Evolutionary conservation across 2,113 vertebrate genomes (phyloP), one percentile per base, ranked within the genome.

Genomic region (Gavialis gangeticus): DNA sequence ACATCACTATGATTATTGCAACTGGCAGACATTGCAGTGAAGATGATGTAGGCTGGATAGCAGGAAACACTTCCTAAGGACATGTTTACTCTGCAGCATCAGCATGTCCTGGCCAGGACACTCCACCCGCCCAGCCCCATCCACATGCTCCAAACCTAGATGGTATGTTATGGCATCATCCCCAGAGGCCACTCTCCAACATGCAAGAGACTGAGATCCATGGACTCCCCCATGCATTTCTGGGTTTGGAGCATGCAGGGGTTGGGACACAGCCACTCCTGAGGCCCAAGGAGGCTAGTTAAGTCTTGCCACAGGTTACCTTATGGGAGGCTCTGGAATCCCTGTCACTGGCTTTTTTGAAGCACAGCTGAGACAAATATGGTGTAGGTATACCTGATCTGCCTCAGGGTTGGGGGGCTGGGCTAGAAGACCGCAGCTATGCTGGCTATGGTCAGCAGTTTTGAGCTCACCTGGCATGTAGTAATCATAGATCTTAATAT

Each of bases 401-500:
- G 18, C 62, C 46, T 87, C 67, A 46, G 34, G 69, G 13, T n/a
- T 58, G 54, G 6, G 58, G 58, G 57, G 6, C 25, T 34, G 14
- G 22, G 3, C 37, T 30, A 67, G 67, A 21, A 22, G 54, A 28
- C 2, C 46, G 46, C 46, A 46, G 46, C 46, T 46, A 9, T 46
- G 46, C 46, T 46, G 46, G 92, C 55, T 84, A 60, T 22, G 82
- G 66, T 46, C 12, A 90, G 34, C 27, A 79, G 14, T 17, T 57
- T 82, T 85, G 54, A 83, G 3, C 97, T 97, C 94, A 99, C 98
- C 98, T 76, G 98, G 98, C 97, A 99, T 97, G 95, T 99, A 99
- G 96, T 99, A 99, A 83, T 98, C 98, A 0, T 98, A 99, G 91
- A 98, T 93, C 96, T 97, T 98, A 91, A 98, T 91, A 80, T 98